Percentiles rank a stretch among this genome's conserved stretches.
These are phyloP conservation scores for Zoanthus sociatus DNA, from an alignment of 92 coral and sea anemone species.

Conservation along the genomic window DNA sequence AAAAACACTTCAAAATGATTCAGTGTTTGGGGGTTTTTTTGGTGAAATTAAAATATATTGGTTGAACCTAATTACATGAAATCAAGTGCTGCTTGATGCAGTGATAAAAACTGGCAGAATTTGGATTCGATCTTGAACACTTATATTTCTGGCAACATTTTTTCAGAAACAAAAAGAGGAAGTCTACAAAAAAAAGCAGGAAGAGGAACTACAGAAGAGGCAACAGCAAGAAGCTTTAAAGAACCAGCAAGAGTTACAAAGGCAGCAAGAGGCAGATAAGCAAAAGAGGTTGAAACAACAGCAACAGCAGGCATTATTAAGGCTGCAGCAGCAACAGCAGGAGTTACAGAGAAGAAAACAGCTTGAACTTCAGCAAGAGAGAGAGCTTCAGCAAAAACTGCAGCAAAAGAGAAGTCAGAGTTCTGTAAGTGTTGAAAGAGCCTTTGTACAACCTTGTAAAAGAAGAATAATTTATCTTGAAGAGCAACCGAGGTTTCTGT, in stretches of 20 bases:
- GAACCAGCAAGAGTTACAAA: conserved; percentile 50
- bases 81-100: no score
- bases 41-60: no score
- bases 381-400: conserved; percentile 81
- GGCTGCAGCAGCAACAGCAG: conserved; percentile 84
- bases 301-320: conserved; percentile 80
- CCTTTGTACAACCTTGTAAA: neutral
- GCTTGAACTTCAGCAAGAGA: conserved; percentile 65
- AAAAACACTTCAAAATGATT: no score
- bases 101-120: no score
- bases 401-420: conserved; percentile 86
- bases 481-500: neutral
- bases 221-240: conserved; percentile 49
- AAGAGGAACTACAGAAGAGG: conserved; percentile 56
- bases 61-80: no score
- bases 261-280: conserved; percentile 60
- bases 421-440: conserved; percentile 42
- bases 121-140: no score
- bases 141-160: neutral
- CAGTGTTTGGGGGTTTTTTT: no score
- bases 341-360: conserved; percentile 82
- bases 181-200: conserved; percentile 69
- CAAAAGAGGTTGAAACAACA: conserved; percentile 69
- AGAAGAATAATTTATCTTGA: neutral
- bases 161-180: conserved; percentile 74